Percentiles rank a stretch among this genome's conserved stretches.
Evolutionary conservation across 2,797 vertebrate species (phyloP).

Genomic region (Mionectes olivaceus): DNA sequence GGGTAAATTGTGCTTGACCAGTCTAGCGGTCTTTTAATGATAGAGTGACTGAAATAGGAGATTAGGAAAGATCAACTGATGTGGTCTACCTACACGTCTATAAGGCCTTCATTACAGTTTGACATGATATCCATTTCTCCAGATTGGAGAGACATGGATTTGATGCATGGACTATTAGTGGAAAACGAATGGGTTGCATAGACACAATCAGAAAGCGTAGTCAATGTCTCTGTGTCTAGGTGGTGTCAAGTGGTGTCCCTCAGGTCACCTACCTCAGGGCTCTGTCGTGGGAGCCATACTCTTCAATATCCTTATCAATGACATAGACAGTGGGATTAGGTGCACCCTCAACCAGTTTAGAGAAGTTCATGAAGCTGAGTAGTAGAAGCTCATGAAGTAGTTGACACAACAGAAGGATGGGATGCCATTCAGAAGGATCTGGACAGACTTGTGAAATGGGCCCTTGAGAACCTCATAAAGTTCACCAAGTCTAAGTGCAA

Average conservation of each 20-base stretch:
- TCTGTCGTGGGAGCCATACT: background rate
- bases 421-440: fast-evolving
- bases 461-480: background rate
- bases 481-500: background rate
- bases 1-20: background rate
- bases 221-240: background rate
- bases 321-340: background rate
- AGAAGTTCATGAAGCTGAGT: fast-evolving
- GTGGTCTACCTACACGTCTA: background rate
- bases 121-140: background rate
- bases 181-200: background rate
- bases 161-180: background rate
- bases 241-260: background rate
- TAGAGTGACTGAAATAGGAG: background rate
- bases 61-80: background rate
- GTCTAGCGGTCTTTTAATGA: background rate
- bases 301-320: background rate
- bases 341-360: background rate
- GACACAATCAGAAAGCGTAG: background rate
- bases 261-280: background rate
- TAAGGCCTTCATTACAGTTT: background rate
- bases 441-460: background rate
- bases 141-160: background rate
- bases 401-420: background rate
- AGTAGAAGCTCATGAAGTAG: background rate